These are phyloP conservation scores for Nymphalis urticae DNA, from an alignment of 2,888 invertebrate genomes.

Conservation along the genomic window DNA sequence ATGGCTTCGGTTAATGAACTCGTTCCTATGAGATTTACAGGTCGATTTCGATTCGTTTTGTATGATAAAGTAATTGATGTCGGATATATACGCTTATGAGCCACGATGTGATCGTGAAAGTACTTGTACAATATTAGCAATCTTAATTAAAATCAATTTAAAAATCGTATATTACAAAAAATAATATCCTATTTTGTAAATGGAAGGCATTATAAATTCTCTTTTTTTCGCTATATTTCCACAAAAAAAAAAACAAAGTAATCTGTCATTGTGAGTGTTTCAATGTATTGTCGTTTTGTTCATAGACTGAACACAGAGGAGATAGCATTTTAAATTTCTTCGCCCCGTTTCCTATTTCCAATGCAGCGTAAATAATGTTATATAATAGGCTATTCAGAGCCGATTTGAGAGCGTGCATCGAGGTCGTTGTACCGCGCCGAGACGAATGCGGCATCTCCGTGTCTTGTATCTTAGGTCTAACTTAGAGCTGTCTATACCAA, in stretches of 20 bases:
- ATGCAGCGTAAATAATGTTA: constrained; percentile 28
- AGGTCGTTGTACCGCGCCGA: constrained; percentile 30
- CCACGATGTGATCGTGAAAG: not conserved
- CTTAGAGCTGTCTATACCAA: constrained; percentile 8
- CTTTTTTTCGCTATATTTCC: too few species aligned
- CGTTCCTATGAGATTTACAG: constrained; percentile 13
- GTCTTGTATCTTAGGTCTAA: constrained; percentile 23
- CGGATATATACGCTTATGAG: too few species aligned
- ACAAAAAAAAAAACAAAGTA: too few species aligned
- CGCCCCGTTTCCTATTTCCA: constrained; percentile 13
- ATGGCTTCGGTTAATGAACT: constrained; percentile 31
- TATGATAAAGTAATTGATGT: not conserved
- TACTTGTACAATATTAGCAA: too few species aligned
- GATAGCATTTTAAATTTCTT: not conserved
- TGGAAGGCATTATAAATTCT: too few species aligned
- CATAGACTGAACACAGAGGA: not conserved
- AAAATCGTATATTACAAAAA: too few species aligned
- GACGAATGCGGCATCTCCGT: constrained; percentile 30
- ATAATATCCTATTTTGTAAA: too few species aligned
- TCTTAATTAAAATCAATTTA: too few species aligned
- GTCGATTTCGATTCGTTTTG: not conserved
- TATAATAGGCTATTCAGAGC: constrained; percentile 25
- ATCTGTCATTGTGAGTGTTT: too few species aligned
- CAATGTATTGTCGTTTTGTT: not conserved
- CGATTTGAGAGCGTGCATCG: constrained; percentile 24